These are phyloP conservation scores for Hypotaenidia okinawae DNA, from an alignment of 2,797 vertebrate species.

Conservation along the genomic window DNA sequence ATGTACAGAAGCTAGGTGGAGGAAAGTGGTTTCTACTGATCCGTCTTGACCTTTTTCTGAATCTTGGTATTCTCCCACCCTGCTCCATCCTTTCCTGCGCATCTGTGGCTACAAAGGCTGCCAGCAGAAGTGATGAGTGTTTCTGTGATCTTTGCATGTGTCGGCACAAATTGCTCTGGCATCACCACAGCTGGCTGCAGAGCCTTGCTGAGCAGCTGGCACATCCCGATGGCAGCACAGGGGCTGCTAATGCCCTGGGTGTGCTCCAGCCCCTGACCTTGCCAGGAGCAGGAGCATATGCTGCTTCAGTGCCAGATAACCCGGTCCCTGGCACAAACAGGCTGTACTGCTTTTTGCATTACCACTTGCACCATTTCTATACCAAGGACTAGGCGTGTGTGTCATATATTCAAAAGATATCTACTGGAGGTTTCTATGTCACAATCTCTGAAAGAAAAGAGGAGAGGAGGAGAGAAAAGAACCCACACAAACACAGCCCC, in stretches of 20 bases:
- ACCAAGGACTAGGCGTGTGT: background rate
- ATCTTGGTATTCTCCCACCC: background rate
- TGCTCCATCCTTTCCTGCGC: background rate
- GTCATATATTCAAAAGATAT: background rate
- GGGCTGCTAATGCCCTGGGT: background rate
- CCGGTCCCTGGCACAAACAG: background rate
- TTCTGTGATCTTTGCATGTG: background rate
- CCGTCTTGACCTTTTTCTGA: background rate
- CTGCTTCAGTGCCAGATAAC: background rate
- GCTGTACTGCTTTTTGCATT: background rate
- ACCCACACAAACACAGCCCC: too few relatives aligned
- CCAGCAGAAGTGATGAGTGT: background rate
- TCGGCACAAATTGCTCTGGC: background rate
- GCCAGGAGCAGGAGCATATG: background rate
- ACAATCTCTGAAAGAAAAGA: background rate
- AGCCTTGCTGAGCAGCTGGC: background rate
- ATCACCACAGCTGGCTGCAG: background rate
- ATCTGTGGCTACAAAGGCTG: background rate
- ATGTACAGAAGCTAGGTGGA: background rate
- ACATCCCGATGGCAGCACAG: background rate
- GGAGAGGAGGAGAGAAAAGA: too few relatives aligned
- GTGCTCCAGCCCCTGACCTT: background rate
- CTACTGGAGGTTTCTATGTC: background rate
- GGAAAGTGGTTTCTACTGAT: background rate
- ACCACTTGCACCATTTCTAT: background rate